These are phyloP conservation scores for Sebastiscus tertius DNA, from an alignment of 2,797 vertebrate species.

Conservation along the genomic window DNA sequence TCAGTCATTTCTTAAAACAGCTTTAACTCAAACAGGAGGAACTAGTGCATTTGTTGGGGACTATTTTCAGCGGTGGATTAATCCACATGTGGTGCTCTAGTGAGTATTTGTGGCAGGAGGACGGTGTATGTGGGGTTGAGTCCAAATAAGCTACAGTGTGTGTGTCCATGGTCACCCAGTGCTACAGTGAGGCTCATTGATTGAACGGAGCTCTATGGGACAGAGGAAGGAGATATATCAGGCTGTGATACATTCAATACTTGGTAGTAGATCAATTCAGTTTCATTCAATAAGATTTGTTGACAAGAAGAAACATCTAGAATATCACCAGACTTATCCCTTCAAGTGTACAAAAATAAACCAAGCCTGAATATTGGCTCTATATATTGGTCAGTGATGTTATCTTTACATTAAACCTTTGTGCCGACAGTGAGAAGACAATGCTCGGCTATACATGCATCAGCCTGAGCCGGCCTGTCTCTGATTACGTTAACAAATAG, in stretches of 20 bases:
- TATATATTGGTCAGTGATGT: not conserved
- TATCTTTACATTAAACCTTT: conserved; percentile 32
- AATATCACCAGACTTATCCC: not conserved
- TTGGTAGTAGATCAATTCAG: not conserved
- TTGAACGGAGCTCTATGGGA: not conserved
- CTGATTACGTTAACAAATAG: conserved; percentile 85
- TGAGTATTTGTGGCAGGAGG: not conserved
- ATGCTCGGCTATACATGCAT: conserved; percentile 14
- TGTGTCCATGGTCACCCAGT: not conserved
- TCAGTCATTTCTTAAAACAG: too few species aligned
- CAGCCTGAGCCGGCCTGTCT: conserved; percentile 30
- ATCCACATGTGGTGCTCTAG: not conserved
- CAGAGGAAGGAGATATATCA: not conserved
- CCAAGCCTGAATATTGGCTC: not conserved
- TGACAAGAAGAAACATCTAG: not conserved
- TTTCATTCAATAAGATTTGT: not conserved
- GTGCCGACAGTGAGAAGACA: conserved; percentile 19
- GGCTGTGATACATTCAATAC: not conserved
- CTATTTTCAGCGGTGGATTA: not conserved
- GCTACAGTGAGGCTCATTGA: too few species aligned
- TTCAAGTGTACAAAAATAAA: not conserved
- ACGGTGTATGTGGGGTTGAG: not conserved
- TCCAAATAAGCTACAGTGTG: not conserved
- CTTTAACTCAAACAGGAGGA: not conserved
- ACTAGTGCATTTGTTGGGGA: not conserved